A percentile compares a stretch with the other conserved stretches of the same genome.
Evolutionary conservation across 2,888 invertebrate species (phyloP).

Genomic region (Chrysotoxum bicinctum): DNA sequence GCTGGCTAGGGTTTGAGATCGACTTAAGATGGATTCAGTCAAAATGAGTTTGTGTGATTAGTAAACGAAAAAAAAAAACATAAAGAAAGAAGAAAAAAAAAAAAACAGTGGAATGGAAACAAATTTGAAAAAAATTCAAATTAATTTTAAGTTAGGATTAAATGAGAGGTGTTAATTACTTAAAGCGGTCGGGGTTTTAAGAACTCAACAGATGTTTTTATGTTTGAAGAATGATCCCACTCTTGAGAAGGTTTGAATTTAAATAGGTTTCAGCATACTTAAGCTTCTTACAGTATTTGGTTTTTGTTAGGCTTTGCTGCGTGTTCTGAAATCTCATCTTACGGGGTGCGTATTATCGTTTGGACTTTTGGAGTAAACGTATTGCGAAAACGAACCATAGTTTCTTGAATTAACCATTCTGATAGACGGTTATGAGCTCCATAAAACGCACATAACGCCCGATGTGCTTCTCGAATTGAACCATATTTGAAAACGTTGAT

Average conservation of each 20-base stretch:
- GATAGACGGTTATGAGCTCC: too few species aligned
- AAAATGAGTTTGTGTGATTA: slow-evolving; percentile 46
- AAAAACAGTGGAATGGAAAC: not conserved
- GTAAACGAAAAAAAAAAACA: not conserved
- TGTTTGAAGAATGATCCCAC: not conserved
- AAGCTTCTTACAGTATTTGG: too few species aligned
- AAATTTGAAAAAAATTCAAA: slow-evolving; percentile 51
- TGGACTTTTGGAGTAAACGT: too few species aligned
- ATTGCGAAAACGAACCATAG: too few species aligned
- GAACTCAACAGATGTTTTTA: not conserved
- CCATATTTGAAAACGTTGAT: too few species aligned
- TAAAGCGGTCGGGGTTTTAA: slow-evolving; percentile 24
- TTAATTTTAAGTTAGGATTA: slow-evolving; percentile 41
- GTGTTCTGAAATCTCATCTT: too few species aligned
- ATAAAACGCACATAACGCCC: too few species aligned
- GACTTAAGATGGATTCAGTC: slow-evolving; percentile 57
- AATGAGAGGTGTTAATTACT: slow-evolving; percentile 59
- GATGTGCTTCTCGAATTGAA: too few species aligned
- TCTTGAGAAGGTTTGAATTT: not conserved
- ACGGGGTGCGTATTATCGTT: too few species aligned
- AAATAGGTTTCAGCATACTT: too few species aligned
- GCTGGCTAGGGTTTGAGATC: slow-evolving; percentile 33
- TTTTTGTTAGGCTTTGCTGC: too few species aligned
- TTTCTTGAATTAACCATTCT: too few species aligned
- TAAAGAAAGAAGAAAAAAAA: not conserved